phyloP scores from a whole-genome alignment of 2,888 invertebrate genomes.

The Apomyelois bistriatella region DNA sequence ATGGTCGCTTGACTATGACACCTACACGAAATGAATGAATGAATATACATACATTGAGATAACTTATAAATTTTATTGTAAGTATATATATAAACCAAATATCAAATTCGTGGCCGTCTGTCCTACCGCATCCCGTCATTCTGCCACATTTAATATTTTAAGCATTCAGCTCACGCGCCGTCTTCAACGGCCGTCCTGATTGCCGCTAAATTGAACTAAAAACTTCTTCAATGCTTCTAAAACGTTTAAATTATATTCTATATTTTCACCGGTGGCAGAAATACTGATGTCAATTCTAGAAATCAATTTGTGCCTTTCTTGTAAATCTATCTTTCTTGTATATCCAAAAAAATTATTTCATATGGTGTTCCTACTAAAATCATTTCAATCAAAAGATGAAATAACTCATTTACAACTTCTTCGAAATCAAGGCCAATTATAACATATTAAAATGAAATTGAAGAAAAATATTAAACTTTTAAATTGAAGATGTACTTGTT shows the following conservation, averaged over 20 bases:
- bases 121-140: conserved; percentile 54
- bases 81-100: conserved; percentile 49
- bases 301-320: neutral
- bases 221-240: conserved; percentile 76
- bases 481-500: no score
- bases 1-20: no score
- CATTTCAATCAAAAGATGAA: no score
- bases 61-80: conserved; percentile 33
- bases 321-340: no score
- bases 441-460: no score
- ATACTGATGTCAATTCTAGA: conserved; percentile 19
- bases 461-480: no score
- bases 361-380: no score
- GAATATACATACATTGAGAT: conserved; percentile 10
- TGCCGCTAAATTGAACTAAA: conserved; percentile 80
- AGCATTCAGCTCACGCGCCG: conserved; percentile 73
- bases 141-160: conserved; percentile 74
- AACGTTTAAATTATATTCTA: conserved; percentile 71
- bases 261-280: conserved; percentile 47
- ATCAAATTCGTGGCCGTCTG: conserved; percentile 62
- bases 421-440: no score
- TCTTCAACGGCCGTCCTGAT: conserved; percentile 78
- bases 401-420: no score
- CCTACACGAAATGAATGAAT: no score
- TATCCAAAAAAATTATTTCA: no score